Evolutionary conservation across 2,888 invertebrate species (phyloP).

Genomic region (Prosapia bicincta): DNA sequence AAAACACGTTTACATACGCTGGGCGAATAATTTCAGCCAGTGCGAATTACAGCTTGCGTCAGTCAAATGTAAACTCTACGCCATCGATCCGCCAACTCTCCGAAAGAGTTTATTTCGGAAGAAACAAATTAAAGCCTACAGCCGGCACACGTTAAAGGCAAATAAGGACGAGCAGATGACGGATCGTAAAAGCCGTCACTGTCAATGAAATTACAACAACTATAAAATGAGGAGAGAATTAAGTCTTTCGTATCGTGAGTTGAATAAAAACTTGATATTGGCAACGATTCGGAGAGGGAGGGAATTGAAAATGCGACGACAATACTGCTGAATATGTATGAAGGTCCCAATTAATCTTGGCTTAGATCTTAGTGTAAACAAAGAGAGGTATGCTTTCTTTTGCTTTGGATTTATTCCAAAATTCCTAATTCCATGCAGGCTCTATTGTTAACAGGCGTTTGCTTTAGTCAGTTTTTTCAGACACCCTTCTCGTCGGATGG

Average conservation of each 20-base stretch:
- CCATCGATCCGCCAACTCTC: no score
- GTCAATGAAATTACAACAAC: background rate
- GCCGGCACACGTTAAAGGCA: background rate
- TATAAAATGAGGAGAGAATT: background rate
- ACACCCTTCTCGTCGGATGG: no score
- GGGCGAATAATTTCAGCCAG: no score
- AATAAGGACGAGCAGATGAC: background rate
- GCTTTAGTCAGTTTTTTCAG: background rate
- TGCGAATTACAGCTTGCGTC: no score
- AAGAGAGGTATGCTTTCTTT: background rate
- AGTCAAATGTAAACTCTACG: no score
- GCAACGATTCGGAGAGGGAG: background rate
- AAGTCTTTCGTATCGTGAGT: background rate
- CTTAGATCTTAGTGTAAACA: background rate
- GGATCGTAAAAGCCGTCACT: background rate
- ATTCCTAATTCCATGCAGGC: background rate
- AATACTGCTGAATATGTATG: background rate
- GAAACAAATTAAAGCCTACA: background rate
- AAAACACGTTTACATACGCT: no score
- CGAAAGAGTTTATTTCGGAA: no score
- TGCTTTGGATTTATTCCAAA: background rate
- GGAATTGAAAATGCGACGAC: slow-evolving; percentile 2
- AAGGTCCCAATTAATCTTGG: background rate
- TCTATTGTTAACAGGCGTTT: background rate
- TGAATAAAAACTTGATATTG: background rate